phyloP scores from a whole-genome alignment of 1,140 invertebrate species.

The Orchestia grillus region DNA sequence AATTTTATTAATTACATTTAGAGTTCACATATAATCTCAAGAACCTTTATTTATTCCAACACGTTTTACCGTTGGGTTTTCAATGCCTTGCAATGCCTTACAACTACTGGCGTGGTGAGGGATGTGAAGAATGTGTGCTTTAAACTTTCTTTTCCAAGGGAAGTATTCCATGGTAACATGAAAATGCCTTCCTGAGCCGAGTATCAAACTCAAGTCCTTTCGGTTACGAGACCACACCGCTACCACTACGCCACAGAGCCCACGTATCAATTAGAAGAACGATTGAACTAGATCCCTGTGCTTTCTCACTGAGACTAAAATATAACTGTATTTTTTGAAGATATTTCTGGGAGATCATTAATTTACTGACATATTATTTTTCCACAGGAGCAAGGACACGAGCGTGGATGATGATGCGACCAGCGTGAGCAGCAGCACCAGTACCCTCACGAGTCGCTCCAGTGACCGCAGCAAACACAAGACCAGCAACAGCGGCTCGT shows the following conservation, averaged over 20 bases:
- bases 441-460: slow-evolving; percentile 57
- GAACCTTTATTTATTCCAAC: too few species aligned
- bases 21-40: too few species aligned
- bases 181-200: too few species aligned
- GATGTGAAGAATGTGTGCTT: too few species aligned
- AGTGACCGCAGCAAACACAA: slow-evolving; percentile 33
- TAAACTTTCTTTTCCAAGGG: too few species aligned
- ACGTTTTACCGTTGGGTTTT: too few species aligned
- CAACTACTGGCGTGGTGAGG: too few species aligned
- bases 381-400: slow-evolving; percentile 61
- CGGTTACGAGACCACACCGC: too few species aligned
- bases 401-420: slow-evolving; percentile 60
- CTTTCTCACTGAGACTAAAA: not conserved
- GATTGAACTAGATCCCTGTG: not conserved
- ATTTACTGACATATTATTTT: not conserved
- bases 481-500: not conserved
- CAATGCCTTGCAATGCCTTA: too few species aligned
- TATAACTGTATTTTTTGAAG: not conserved
- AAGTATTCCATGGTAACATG: too few species aligned
- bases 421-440: slow-evolving; percentile 55
- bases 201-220: too few species aligned
- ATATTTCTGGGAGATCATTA: not conserved
- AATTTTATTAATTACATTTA: not conserved
- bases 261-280: not conserved
- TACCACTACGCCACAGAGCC: too few species aligned